Conservation (phyloP, 2,888 invertebrate genomes). For the Spodoptera picta region DNA sequence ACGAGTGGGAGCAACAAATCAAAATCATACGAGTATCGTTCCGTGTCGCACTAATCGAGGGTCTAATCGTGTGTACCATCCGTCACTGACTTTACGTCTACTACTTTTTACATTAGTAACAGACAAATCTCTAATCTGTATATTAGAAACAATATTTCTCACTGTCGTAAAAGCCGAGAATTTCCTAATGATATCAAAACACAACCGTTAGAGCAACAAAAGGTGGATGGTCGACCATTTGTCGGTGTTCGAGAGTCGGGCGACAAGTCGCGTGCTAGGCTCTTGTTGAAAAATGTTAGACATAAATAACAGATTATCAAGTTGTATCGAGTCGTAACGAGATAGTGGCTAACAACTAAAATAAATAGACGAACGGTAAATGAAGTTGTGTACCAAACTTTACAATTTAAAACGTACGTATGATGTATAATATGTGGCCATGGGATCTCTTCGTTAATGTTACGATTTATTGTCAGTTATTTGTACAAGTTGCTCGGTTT, state of each 20-base stretch:
- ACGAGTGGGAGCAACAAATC: conserved; percentile 41
- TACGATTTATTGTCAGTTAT: conserved; percentile 73
- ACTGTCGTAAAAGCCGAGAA: conserved; percentile 76
- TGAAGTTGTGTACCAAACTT: conserved; percentile 74
- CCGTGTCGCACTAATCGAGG: conserved; percentile 61
- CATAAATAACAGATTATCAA: conserved; percentile 88
- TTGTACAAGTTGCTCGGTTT: conserved; percentile 64
- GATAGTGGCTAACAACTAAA: conserved; percentile 80
- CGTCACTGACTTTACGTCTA: conserved; percentile 68
- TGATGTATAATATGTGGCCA: conserved; percentile 66
- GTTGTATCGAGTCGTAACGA: conserved; percentile 81
- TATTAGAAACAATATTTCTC: conserved; percentile 82
- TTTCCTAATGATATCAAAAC: conserved; percentile 86
- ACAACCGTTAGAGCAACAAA: conserved; percentile 84
- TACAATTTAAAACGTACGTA: conserved; percentile 54
- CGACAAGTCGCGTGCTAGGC: conserved; percentile 81
- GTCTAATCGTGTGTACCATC: conserved; percentile 69
- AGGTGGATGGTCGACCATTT: conserved; percentile 77
- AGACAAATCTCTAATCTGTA: conserved; percentile 77
- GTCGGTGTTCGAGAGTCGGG: conserved; percentile 70
- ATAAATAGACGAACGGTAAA: conserved; percentile 85
- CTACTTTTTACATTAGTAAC: conserved; percentile 78
- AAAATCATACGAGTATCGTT: conserved; percentile 55
- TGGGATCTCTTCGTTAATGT: conserved; percentile 71
- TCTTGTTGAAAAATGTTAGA: conserved; percentile 78